Conservation (phyloP, 1,140 invertebrate genomes). For the Phocides pigmalion region DNA sequence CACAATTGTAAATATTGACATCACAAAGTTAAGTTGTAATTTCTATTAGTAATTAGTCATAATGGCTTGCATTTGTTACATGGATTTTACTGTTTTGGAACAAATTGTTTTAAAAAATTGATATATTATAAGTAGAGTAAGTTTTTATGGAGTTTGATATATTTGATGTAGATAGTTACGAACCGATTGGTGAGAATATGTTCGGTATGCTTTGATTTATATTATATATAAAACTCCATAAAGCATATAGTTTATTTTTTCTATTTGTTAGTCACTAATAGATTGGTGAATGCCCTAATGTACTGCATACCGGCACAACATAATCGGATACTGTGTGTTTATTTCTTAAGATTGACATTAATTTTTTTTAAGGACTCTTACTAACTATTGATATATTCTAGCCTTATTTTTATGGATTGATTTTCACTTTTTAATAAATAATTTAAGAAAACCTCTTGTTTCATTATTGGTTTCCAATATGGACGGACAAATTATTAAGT, state of each 20-base stretch:
- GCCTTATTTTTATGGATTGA: slow-evolving; percentile 75
- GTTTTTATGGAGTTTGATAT: slow-evolving; percentile 49
- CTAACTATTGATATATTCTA: slow-evolving; percentile 70
- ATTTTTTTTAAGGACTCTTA: slow-evolving; percentile 65
- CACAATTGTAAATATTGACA: slow-evolving; percentile 73
- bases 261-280: too few relatives aligned
- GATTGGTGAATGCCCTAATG: too few relatives aligned
- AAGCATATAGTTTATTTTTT: too few relatives aligned
- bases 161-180: slow-evolving; percentile 2
- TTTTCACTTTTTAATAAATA: slow-evolving; percentile 80
- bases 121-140: slow-evolving; percentile 53
- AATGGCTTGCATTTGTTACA: slow-evolving; percentile 58
- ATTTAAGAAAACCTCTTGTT: slow-evolving; percentile 52
- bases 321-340: slow-evolving; percentile 52
- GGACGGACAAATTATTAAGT: too few relatives aligned
- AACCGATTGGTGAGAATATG: not conserved
- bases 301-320: slow-evolving; percentile 47
- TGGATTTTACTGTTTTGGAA: slow-evolving; percentile 68
- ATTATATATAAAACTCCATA: slow-evolving; percentile 27
- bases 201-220: slow-evolving; percentile 30
- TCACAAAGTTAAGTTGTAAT: slow-evolving; percentile 64
- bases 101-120: slow-evolving; percentile 59
- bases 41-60: slow-evolving; percentile 44
- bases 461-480: not conserved
- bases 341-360: slow-evolving; percentile 70